Base-by-base conservation (phyloP, 2,797 vertebrate species). In the Furcifer pardalis region DNA sequence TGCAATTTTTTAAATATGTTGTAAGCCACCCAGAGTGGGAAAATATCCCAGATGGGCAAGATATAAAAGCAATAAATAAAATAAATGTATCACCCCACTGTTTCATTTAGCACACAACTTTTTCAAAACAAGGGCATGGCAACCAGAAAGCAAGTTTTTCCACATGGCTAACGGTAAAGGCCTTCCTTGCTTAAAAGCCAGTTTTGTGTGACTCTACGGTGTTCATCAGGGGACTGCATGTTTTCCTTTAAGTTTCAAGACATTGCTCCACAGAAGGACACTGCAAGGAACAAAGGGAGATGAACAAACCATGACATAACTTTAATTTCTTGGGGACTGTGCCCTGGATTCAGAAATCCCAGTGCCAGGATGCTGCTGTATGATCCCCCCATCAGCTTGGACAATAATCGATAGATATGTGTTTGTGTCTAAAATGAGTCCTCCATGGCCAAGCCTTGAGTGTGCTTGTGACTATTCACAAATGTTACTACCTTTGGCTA, bases 131-230 rank as follows among this genome's bases (percentile, higher is more conserved):
- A 68, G 30, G 40, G 37, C 68, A 60, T 83, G 81, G 79, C 42
- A 87, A 76, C 6, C 79, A 44, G 60, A 49, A 79, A 52, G 21
- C 84, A 25, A 86, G 13, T 52, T 84, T 89, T 87, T 3, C 13
- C 30, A 73, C 10, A 66, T 80, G 85, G 81, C 13, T n/a, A n/a
- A n/a, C n/a, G n/a, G n/a, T n/a, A n/a, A n/a, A n/a, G n/a, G n/a
- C n/a, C n/a, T n/a, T n/a, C n/a, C n/a, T n/a, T n/a, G n/a, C n/a
- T n/a, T n/a, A n/a, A n/a, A n/a, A n/a, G n/a, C n/a, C n/a, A n/a
- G n/a, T n/a, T n/a, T n/a, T n/a, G n/a, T n/a, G n/a, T n/a, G n/a
- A n/a, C n/a, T n/a, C n/a, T n/a, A n/a, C n/a, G n/a, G n/a, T n/a
- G n/a, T n/a, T n/a, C n/a, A n/a, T n/a, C n/a, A n/a, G n/a, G n/a